A percentile compares a stretch with the other conserved stretches of the same genome.
Evolutionary conservation across 2,113 vertebrate species (phyloP).

Genomic region (Chloebia gouldiae): DNA sequence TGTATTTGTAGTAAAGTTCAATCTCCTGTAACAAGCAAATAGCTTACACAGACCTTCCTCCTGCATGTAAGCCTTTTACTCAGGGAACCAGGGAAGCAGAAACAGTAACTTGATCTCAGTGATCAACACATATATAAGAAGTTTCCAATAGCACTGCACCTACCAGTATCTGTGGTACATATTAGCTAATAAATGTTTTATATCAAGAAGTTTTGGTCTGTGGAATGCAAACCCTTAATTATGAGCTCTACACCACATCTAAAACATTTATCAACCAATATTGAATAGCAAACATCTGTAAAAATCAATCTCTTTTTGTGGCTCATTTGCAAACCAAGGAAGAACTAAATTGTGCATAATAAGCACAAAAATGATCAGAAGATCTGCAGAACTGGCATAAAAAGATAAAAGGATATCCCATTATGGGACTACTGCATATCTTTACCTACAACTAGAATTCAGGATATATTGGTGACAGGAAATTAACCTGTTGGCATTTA

Average conservation of each 20-base stretch:
- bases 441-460: neutral
- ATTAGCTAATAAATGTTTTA: slow-evolving; percentile 6
- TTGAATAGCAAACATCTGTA: slow-evolving; percentile 31
- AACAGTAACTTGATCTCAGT: neutral
- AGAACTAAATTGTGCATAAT: slow-evolving; percentile 32
- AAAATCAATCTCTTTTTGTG: slow-evolving; percentile 45
- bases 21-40: slow-evolving; percentile 4
- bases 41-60: slow-evolving; percentile 15
- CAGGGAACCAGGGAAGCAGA: neutral
- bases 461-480: neutral
- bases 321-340: slow-evolving; percentile 28
- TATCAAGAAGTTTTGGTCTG: neutral
- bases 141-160: neutral
- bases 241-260: slow-evolving; percentile 8
- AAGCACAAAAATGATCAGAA: slow-evolving; percentile 38
- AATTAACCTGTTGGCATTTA: neutral
- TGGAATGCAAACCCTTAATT: slow-evolving; percentile 24
- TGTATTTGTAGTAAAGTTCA: slow-evolving; percentile 8
- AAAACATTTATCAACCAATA: slow-evolving; percentile 50
- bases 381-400: neutral
- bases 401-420: slow-evolving; percentile 13
- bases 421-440: neutral
- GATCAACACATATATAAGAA: neutral
- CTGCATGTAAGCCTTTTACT: neutral
- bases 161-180: neutral